Conservation (phyloP, 1,140 invertebrate genomes). For the Araneus ventricosus region DNA sequence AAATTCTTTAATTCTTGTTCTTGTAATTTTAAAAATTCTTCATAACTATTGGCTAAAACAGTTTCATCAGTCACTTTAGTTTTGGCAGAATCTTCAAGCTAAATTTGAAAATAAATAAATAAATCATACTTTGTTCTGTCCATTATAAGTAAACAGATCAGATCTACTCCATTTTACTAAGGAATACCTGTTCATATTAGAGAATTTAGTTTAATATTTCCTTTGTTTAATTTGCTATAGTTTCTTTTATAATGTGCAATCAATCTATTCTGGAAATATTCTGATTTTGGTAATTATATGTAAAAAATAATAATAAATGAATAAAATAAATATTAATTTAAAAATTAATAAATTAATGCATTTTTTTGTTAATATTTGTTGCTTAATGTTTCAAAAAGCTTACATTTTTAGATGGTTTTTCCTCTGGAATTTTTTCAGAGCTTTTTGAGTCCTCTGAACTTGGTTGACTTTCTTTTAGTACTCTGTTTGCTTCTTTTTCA, state of each 20-base stretch:
- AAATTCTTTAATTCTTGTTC: not conserved
- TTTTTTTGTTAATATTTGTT: too few species aligned
- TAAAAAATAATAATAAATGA: too few species aligned
- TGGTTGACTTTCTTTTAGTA: not conserved
- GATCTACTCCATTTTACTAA: too few species aligned
- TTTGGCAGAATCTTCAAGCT: not conserved
- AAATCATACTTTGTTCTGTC: not conserved
- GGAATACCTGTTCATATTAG: too few species aligned
- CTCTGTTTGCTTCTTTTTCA: not conserved
- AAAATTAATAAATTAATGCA: too few species aligned
- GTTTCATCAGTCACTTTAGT: not conserved
- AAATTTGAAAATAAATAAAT: not conserved
- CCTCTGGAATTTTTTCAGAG: not conserved
- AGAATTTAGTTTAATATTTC: too few species aligned
- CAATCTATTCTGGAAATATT: too few species aligned
- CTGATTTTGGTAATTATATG: too few species aligned
- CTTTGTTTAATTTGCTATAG: too few species aligned
- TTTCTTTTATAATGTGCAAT: too few species aligned
- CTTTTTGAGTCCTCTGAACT: not conserved
- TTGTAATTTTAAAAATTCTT: conserved; percentile 30
- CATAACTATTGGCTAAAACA: not conserved
- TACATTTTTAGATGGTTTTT: not conserved
- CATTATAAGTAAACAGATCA: too few species aligned
- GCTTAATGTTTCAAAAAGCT: not conserved
- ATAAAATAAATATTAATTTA: too few species aligned